phyloP scores from a whole-genome alignment of 2,797 vertebrate genomes.

The Sarcoramphus papa region DNA sequence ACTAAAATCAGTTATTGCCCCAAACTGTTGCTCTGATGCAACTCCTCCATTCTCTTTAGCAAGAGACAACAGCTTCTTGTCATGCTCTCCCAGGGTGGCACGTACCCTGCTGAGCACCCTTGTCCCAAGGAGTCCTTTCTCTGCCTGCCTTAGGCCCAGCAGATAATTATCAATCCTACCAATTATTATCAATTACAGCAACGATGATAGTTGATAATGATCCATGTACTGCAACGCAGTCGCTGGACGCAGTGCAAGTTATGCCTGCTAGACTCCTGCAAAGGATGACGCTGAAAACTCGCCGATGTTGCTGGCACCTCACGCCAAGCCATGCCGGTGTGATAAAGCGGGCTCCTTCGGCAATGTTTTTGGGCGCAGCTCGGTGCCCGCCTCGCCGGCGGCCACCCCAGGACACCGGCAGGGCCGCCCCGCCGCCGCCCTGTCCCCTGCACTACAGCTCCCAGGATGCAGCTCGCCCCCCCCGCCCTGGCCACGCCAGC shows the following conservation, averaged over 20 bases:
- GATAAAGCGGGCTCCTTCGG: no score
- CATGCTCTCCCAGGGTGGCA: not conserved
- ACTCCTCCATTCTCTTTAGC: not conserved
- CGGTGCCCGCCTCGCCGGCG: no score
- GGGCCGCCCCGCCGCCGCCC: not conserved
- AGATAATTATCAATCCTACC: not conserved
- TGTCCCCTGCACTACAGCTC: not conserved
- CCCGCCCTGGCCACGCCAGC: rapidly evolving
- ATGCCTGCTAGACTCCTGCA: not conserved
- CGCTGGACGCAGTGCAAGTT: no score
- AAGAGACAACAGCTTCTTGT: not conserved
- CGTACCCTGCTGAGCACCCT: not conserved
- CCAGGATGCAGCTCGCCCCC: not conserved
- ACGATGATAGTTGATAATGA: not conserved
- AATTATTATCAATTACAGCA: not conserved
- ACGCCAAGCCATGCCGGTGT: not conserved
- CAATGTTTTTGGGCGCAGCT: not conserved
- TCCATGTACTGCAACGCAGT: rapidly evolving
- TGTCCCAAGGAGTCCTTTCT: not conserved
- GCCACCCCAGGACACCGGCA: no score
- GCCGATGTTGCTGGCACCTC: not conserved
- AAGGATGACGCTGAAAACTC: not conserved
- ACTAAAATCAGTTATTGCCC: not conserved
- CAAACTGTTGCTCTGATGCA: not conserved
- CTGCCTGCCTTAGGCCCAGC: not conserved